Conservation (phyloP, 2,797 vertebrate genomes). For the Lagocephalus sceleratus region DNA sequence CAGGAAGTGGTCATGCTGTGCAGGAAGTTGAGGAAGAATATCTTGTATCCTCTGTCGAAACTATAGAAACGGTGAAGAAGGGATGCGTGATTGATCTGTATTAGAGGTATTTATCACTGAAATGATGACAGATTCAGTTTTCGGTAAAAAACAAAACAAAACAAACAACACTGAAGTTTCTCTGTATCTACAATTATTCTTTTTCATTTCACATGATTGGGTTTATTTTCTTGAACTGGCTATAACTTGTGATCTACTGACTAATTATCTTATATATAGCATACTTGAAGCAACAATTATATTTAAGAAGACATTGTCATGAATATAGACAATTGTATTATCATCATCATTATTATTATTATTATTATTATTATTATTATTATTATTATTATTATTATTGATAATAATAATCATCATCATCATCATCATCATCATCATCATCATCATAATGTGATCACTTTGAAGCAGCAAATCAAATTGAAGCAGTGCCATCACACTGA, state of each 20-base stretch:
- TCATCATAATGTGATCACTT: no score
- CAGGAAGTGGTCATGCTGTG: constrained; percentile 88
- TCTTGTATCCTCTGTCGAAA: constrained; percentile 87
- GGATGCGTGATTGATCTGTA: background rate
- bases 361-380: no score
- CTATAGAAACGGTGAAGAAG: constrained; percentile 56
- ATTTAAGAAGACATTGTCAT: no score
- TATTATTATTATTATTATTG: no score
- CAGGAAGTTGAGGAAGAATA: constrained; percentile 81
- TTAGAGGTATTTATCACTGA: background rate
- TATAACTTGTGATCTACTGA: constrained; percentile 21
- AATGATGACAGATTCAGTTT: background rate
- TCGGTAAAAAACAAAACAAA: background rate
- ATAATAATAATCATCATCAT: no score
- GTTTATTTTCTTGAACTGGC: background rate
- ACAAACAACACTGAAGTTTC: background rate
- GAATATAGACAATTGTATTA: no score
- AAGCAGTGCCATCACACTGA: no score
- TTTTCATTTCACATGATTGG: background rate
- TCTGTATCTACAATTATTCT: background rate
- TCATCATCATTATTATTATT: no score
- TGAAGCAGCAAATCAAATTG: no score
- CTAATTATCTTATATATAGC: constrained; percentile 6
- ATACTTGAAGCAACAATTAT: no score
- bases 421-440: no score